Percentiles rank a stretch among this genome's conserved stretches.
Conservation (phyloP, 64 coral and sea anemone species). For the Hydrozoanthus tunicans region DNA sequence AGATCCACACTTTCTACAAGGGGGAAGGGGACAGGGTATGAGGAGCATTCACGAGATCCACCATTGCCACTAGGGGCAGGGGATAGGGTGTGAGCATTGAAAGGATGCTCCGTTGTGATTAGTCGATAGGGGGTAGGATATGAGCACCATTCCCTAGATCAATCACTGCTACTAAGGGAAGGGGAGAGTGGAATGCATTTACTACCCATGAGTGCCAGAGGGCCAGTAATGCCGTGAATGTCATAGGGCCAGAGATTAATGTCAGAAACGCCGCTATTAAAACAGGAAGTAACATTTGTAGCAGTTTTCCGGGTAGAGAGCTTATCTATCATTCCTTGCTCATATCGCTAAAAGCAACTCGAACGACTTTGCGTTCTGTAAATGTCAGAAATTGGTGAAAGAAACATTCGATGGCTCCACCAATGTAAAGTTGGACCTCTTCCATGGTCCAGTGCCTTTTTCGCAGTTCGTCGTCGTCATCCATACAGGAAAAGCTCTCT, state of each 20-base stretch:
- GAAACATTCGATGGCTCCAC: background rate
- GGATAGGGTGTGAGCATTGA: too few species aligned
- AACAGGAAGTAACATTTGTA: conserved; percentile 10
- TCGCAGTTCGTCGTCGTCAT: background rate
- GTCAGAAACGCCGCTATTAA: background rate
- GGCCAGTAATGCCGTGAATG: too few species aligned
- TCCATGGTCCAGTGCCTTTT: background rate
- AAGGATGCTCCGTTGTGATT: too few species aligned
- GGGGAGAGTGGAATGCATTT: too few species aligned
- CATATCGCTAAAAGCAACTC: background rate
- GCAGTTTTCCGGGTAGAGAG: background rate
- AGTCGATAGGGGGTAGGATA: too few species aligned
- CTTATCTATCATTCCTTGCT: background rate
- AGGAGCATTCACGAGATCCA: too few species aligned
- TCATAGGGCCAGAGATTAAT: background rate
- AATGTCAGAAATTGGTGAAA: background rate
- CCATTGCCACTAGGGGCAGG: too few species aligned
- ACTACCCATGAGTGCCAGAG: too few species aligned
- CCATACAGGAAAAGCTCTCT: background rate
- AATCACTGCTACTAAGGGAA: too few species aligned
- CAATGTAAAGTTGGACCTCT: background rate
- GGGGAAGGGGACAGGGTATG: too few species aligned
- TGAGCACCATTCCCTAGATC: too few species aligned
- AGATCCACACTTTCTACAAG: too few species aligned
- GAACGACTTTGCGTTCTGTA: background rate